Base-by-base conservation (phyloP, 2,797 vertebrate species). In the Myiothlypis coronata region DNA sequence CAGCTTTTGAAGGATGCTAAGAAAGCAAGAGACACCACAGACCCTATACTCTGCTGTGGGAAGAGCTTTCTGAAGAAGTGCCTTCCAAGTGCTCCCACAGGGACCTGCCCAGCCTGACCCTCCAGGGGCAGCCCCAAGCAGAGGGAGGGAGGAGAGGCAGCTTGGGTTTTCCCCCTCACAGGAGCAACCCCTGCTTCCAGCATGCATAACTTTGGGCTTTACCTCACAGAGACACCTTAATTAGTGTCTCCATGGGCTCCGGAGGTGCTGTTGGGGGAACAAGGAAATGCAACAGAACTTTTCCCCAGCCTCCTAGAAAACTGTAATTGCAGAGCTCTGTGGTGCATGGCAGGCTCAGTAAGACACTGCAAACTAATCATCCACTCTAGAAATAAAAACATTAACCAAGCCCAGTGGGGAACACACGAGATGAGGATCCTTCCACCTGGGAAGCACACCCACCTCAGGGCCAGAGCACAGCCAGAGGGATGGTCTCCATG, bases 331-430 rank as follows among this genome's bases (percentile, higher is more conserved):
- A 87, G 79, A 77, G 80, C 83, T 63, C 65, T 32, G 63, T 19
- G 76, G 82, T 69, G 68, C 75, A 44, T 1, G 2, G 83, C 5
- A 2, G 47, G 72, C 91, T 88, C 83, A 64, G 6, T 53, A 49
- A 90, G 93, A 94, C 76, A 89, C 11, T 61, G 90, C 83, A 91
- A 94, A 76, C 88, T 74, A 55, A 90, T 88, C 82, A 94, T 72
- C 26, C 61, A n/a, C 79, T 30, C 87, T 59, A 81, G 74, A 81
- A 86, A 75, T 61, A 86, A 47, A 41, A 34, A 6, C 50, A 27
- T 28, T 43, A 90, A 91, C 81, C 85, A 77, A 61, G 69, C 59
- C n/a, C 60, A 24, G 75, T 18, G 43, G 85, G 89, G 65, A 89
- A 39, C 46, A 59, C n/a, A 46, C 9, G 69, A 24, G 44, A 67